These are phyloP conservation scores for Myotis yumanensis DNA, from an alignment of 2,113 vertebrate genomes.

Conservation along the genomic window DNA sequence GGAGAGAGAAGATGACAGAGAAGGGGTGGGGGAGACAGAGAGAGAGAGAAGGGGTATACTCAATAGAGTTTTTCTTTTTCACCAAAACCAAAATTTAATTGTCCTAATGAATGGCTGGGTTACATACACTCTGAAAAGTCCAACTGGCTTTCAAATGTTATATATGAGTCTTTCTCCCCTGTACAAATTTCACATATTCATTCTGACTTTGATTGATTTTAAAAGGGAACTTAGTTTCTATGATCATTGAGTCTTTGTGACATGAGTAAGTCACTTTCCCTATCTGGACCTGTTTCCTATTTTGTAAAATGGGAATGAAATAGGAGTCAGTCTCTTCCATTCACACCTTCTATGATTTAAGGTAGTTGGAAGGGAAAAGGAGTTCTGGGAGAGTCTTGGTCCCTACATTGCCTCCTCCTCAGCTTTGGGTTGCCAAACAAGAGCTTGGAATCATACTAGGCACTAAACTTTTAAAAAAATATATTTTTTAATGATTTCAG, in stretches of 20 bases:
- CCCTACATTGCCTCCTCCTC: background rate
- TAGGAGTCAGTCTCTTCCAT: background rate
- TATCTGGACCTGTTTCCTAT: constrained; percentile 23
- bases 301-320: background rate
- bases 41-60: background rate
- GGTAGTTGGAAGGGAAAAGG: background rate
- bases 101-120: background rate
- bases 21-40: background rate
- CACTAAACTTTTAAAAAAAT: background rate
- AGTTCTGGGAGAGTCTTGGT: background rate
- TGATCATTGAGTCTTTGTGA: constrained; percentile 1
- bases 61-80: background rate
- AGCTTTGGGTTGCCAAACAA: background rate
- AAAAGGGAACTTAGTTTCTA: background rate
- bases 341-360: background rate
- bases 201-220: constrained; percentile 31
- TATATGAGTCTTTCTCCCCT: background rate
- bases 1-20: background rate
- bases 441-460: background rate
- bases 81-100: background rate
- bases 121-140: background rate
- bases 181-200: background rate
- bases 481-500: too few species aligned
- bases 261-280: background rate
- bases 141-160: background rate